Base-by-base conservation (phyloP, 2,113 vertebrate species). In the Leucoraja erinaceus region DNA sequence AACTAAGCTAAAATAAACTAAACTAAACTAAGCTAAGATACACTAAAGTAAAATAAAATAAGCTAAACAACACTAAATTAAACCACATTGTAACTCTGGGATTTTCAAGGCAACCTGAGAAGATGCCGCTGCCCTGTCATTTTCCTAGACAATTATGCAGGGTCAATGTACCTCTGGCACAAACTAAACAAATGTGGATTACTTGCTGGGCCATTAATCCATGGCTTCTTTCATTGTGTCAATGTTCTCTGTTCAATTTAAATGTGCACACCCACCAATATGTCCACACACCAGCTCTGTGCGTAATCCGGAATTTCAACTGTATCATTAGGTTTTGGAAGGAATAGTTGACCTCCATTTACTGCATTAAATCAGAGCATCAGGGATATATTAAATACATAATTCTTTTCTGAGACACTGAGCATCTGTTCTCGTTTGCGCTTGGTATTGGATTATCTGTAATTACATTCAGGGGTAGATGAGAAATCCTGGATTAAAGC, bases 391-490 rank as follows among this genome's bases (percentile, higher is more conserved):
- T 94, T 97, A 96, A 96, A 96, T 95, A 95, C 95, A 95, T 96
- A 96, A 97, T 96, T 96, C 97, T 96, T 94, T 95, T 96, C 94
- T 96, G 95, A 96, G 96, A 96, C 94, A 3, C 94, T 76, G 94
- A 96, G 96, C 97, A 97, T 97, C 96, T 97, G 97, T 95, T 96
- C 95, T 95, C 95, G 95, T 97, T 96, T 96, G 94, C 94, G 94
- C 93, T 93, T 93, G 93, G 94, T 95, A 95, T 95, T 94, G 93
- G 95, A 95, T 95, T 95, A 95, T 94, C 93, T 95, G 95, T 97
- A 96, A 97, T 97, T 97, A 96, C 95, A 96, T 96, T 95, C 94
- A 95, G 96, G 95, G 95, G 95, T 94, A 96, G 96, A 95, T 94
- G 95, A 96, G 96, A 96, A 96, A 95, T 95, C 68, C 92, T 95